A percentile compares a stretch with the other conserved stretches of the same genome.
Conservation (phyloP, 2,113 vertebrate species). For the Corythornis madagascariensis region DNA sequence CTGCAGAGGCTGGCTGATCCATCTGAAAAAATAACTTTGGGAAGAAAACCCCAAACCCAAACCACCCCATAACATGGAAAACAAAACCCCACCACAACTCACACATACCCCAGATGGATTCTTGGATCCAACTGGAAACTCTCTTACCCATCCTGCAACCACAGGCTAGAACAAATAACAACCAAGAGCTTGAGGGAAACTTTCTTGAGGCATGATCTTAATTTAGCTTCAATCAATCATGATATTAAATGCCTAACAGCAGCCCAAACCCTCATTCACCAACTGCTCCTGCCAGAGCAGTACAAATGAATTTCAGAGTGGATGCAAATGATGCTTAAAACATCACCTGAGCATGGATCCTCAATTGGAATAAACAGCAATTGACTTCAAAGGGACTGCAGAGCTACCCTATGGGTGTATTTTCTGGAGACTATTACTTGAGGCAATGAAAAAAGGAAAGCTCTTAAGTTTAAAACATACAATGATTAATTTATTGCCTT, state of each 20-base stretch:
- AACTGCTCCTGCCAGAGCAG: background rate
- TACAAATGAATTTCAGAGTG: background rate
- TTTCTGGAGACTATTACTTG: constrained; percentile 18
- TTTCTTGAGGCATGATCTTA: background rate
- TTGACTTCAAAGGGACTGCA: constrained; percentile 23
- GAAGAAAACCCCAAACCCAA: background rate
- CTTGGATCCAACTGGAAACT: background rate
- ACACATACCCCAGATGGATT: background rate
- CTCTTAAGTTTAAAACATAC: background rate
- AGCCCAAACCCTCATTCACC: background rate
- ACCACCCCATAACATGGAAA: background rate
- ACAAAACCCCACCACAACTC: background rate
- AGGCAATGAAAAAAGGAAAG: constrained; percentile 21
- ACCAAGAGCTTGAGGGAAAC: background rate
- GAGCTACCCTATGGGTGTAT: background rate
- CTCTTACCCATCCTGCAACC: background rate
- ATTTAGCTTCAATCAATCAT: background rate
- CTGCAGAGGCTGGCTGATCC: background rate
- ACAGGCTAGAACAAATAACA: background rate
- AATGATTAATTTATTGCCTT: background rate
- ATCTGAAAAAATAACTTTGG: background rate
- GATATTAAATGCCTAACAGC: background rate
- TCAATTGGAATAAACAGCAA: background rate
- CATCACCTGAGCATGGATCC: background rate
- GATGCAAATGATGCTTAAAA: constrained; percentile 53